phyloP scores from a whole-genome alignment of 1,140 invertebrate genomes.

The Eupristina koningsbergeri region DNA sequence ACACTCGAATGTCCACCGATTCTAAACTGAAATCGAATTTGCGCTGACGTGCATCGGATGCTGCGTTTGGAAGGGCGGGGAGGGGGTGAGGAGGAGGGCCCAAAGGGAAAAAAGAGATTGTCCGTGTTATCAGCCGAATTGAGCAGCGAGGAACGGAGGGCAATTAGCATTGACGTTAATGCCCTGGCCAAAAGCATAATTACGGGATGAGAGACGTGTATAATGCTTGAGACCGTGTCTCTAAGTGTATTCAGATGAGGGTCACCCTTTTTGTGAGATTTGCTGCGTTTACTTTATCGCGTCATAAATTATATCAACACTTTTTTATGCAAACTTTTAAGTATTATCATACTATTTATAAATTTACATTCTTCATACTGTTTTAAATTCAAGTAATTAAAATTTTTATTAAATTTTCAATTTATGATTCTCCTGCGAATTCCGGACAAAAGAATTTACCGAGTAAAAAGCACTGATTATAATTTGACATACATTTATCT shows the following conservation, averaged over 20 bases:
- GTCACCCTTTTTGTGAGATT: neutral
- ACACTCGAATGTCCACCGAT: neutral
- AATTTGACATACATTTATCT: too few relatives aligned
- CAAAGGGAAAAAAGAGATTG: neutral
- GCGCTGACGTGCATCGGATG: constrained; percentile 47
- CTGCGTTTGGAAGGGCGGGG: constrained; percentile 18
- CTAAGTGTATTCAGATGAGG: neutral
- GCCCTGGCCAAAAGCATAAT: constrained; percentile 41
- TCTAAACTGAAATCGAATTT: constrained; percentile 50
- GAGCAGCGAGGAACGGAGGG: constrained; percentile 4
- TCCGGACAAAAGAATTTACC: too few relatives aligned
- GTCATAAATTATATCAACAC: neutral
- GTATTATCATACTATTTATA: too few relatives aligned
- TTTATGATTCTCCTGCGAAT: too few relatives aligned
- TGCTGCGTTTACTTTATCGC: neutral
- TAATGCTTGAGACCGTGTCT: neutral
- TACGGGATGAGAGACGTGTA: neutral
- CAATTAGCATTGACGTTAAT: constrained; percentile 53
- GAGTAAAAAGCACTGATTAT: too few relatives aligned
- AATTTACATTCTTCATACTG: too few relatives aligned
- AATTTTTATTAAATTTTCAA: too few relatives aligned
- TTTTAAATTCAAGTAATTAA: neutral
- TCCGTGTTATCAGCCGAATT: constrained; percentile 40
- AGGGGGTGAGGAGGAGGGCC: neutral
- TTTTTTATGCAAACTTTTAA: too few relatives aligned